Percentiles rank a stretch among this genome's conserved stretches.
Conservation (phyloP, 2,113 vertebrate genomes). For the Boleophthalmus pectinirostris region DNA sequence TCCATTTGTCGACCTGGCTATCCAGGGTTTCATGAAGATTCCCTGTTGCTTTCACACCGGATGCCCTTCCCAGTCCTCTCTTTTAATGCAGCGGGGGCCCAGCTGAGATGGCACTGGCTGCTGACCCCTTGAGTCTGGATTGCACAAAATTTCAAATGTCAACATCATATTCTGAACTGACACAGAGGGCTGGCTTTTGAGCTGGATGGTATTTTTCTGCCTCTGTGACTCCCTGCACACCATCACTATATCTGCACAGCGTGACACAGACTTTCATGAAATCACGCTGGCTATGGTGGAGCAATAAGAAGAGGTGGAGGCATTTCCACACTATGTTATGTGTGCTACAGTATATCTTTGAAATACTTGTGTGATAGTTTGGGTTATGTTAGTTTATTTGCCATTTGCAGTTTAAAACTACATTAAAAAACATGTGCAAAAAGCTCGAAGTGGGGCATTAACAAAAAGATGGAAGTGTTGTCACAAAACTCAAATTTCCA, state of each 20-base stretch:
- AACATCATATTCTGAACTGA: background rate
- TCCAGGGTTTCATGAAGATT: background rate
- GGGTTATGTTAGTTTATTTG: too few relatives aligned
- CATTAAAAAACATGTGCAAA: background rate
- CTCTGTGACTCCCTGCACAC: background rate
- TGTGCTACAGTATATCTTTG: background rate
- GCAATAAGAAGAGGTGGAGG: background rate
- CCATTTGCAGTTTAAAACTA: too few relatives aligned
- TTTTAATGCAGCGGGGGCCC: background rate
- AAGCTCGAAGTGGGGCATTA: too few relatives aligned
- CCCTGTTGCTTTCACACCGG: background rate
- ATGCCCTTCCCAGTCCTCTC: background rate
- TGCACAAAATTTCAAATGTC: background rate
- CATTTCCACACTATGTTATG: background rate
- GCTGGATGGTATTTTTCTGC: background rate
- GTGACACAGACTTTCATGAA: background rate
- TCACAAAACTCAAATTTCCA: background rate
- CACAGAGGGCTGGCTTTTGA: background rate
- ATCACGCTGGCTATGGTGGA: background rate
- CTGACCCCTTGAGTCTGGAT: background rate
- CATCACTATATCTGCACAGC: background rate
- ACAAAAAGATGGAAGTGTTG: background rate
- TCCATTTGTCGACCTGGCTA: background rate
- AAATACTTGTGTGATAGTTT: background rate
- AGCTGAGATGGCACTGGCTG: background rate